phyloP scores from a whole-genome alignment of 37 sponge, comb jelly and placozoan genomes.

The Beroe ovata region DNA sequence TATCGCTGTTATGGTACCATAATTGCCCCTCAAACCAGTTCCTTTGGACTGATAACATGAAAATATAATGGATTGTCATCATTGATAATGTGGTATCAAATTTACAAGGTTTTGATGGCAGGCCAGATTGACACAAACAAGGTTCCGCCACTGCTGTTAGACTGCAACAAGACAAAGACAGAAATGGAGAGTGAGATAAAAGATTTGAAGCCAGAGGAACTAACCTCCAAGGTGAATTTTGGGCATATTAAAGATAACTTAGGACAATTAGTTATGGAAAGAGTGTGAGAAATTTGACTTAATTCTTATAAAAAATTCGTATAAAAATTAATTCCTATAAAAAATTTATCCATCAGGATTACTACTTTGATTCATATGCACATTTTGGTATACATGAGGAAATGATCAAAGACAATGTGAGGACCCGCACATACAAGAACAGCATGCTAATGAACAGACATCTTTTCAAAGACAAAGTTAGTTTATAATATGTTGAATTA shows the following conservation, averaged over 20 bases:
- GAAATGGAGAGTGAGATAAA: conserved; percentile 61
- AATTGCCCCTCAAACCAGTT: too few relatives aligned
- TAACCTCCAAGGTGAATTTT: conserved; percentile 52
- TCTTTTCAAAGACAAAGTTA: conserved; percentile 84
- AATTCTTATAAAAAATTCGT: too few relatives aligned
- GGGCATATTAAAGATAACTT: too few relatives aligned
- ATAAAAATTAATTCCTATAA: too few relatives aligned
- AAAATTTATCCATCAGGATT: too few relatives aligned
- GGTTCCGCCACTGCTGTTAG: conserved; percentile 36
- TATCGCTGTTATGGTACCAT: too few relatives aligned
- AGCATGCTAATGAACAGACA: conserved; percentile 96
- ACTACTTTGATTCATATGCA: conserved; percentile 98
- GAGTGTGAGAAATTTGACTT: too few relatives aligned
- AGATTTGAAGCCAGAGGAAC: conserved; percentile 55
- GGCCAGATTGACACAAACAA: conserved; percentile 59
- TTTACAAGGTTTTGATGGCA: conserved; percentile 26
- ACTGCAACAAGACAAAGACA: conserved; percentile 29
- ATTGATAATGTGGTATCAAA: too few relatives aligned
- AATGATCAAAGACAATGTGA: conserved; percentile 95
- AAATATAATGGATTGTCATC: too few relatives aligned
- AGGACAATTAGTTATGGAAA: too few relatives aligned
- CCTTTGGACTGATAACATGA: too few relatives aligned
- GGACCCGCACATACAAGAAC: conserved; percentile 91
- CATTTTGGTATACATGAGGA: conserved; percentile 98
- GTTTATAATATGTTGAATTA: too few relatives aligned